phyloP scores from a whole-genome alignment of 23 tunicate genomes.

The Ciona savignyi region DNA sequence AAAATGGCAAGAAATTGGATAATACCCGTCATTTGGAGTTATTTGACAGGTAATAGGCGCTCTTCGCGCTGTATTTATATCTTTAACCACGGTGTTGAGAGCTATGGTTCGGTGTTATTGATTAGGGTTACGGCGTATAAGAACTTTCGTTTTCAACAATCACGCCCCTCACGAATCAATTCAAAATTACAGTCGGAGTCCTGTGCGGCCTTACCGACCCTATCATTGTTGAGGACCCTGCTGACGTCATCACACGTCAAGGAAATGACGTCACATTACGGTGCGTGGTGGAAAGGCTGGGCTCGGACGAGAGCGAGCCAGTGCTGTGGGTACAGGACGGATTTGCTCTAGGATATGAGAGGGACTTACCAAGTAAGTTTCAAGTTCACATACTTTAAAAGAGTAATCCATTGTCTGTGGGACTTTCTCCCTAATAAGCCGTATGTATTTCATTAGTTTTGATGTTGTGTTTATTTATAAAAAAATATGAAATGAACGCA shows the following conservation, averaged over 20 bases:
- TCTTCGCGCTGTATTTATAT: neutral
- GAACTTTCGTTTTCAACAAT: no score
- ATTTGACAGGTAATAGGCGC: neutral
- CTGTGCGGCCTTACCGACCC: slow-evolving; percentile 11
- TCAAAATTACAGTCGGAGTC: neutral
- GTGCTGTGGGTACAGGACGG: slow-evolving; percentile 62
- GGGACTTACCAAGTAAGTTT: slow-evolving; percentile 39
- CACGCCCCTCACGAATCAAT: no score
- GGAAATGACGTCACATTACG: slow-evolving; percentile 62
- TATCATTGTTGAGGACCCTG: slow-evolving; percentile 36
- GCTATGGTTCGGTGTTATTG: no score
- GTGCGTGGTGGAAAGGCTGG: slow-evolving; percentile 62
- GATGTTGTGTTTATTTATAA: no score
- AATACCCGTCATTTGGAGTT: neutral
- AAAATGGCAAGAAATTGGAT: neutral
- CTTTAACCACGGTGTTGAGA: no score
- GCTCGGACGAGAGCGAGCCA: slow-evolving; percentile 17
- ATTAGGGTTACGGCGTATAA: no score
- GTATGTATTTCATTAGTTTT: no score
- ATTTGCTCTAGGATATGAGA: slow-evolving; percentile 64
- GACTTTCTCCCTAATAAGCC: no score
- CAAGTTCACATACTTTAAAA: no score
- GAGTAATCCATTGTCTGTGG: no score
- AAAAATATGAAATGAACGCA: no score
- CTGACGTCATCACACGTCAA: slow-evolving; percentile 31